Evolutionary conservation across 37 sponge, comb jelly and placozoan genomes (phyloP).

Genomic region (Diacarnus erythraeanus): DNA sequence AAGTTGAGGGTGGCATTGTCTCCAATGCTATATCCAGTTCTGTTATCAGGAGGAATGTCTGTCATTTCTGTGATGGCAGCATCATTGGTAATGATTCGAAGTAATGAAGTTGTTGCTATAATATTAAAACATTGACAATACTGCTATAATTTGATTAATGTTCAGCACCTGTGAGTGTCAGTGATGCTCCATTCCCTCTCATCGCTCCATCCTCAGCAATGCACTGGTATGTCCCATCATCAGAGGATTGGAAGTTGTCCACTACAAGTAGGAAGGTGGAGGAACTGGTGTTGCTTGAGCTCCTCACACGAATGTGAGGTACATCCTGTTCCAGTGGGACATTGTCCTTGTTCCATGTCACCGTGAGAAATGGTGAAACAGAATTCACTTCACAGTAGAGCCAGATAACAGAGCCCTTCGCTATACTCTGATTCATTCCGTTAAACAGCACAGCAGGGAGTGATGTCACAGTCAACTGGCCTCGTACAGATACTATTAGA

Average conservation of each 20-base stretch:
- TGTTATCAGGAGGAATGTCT: neutral
- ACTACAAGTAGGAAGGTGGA: slow-evolving; percentile 19
- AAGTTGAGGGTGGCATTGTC: neutral
- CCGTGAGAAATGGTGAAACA: neutral
- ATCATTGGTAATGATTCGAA: neutral
- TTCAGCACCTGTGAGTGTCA: slow-evolving; percentile 14
- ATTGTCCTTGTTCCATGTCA: slow-evolving; percentile 34
- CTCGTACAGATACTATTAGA: neutral
- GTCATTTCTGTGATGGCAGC: no score
- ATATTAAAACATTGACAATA: neutral
- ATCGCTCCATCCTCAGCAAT: neutral
- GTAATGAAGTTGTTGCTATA: no score
- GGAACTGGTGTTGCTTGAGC: neutral
- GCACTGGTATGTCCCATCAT: slow-evolving; percentile 35
- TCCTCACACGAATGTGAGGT: slow-evolving; percentile 37
- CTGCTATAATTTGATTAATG: neutral
- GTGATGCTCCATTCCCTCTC: neutral
- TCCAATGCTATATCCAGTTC: neutral
- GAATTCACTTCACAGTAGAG: slow-evolving; percentile 11
- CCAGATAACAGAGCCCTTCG: slow-evolving; percentile 32
- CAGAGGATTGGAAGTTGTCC: slow-evolving; percentile 8
- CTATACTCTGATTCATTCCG: neutral
- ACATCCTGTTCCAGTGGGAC: slow-evolving; percentile 2
- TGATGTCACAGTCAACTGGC: neutral
- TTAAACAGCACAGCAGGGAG: neutral